These are phyloP conservation scores for Leptinotarsa tumamoca DNA, from an alignment of 2,888 invertebrate genomes.

Conservation along the genomic window DNA sequence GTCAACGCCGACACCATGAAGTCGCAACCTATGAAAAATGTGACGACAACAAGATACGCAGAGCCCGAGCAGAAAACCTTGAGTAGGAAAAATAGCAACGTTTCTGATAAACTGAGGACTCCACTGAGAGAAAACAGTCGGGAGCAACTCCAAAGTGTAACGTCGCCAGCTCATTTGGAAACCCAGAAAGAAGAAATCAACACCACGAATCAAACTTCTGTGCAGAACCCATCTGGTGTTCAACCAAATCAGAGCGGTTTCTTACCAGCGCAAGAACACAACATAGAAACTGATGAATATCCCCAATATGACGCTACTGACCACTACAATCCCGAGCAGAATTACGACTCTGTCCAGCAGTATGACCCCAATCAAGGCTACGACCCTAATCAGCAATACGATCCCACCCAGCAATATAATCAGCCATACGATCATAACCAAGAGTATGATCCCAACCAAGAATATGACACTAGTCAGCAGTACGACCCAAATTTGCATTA, in stretches of 20 bases:
- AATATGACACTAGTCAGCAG: conserved; percentile 58
- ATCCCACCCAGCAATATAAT: conserved; percentile 57
- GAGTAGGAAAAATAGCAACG: conserved; percentile 53
- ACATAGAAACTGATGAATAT: conserved; percentile 8
- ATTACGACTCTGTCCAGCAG: conserved; percentile 47
- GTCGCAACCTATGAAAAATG: conserved; percentile 5
- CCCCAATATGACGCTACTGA: conserved; percentile 45
- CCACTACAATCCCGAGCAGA: conserved; percentile 52
- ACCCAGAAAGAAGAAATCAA: not conserved
- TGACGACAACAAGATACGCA: not conserved
- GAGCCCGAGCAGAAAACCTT: conserved; percentile 28
- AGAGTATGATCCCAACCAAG: conserved; percentile 52
- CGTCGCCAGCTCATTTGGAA: not conserved
- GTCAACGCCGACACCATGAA: conserved; percentile 11
- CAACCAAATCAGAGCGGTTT: conserved; percentile 3
- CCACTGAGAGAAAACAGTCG: conserved; percentile 48
- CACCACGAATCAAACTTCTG: conserved; percentile 36
- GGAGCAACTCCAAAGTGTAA: conserved; percentile 37
- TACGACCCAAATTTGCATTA: conserved; percentile 49
- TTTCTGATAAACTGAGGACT: conserved; percentile 45
- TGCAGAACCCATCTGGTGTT: not conserved
- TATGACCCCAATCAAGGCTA: conserved; percentile 51
- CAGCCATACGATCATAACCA: conserved; percentile 55
- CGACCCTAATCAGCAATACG: conserved; percentile 60
- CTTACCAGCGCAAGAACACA: conserved; percentile 21